These are phyloP conservation scores for Pandemis heparana DNA, from an alignment of 2,888 invertebrate species.

Conservation along the genomic window DNA sequence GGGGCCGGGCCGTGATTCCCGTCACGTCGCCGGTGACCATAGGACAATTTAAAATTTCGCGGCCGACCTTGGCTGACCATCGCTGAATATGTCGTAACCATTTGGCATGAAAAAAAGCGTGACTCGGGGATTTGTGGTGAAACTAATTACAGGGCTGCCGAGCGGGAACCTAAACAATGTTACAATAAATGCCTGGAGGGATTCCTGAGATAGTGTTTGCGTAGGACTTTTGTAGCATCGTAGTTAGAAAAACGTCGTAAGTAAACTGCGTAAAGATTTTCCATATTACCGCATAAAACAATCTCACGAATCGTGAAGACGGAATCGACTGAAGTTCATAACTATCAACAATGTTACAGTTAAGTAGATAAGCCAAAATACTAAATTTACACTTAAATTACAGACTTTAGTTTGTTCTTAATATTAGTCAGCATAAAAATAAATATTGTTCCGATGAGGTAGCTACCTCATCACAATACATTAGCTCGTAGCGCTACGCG, in stretches of 20 bases:
- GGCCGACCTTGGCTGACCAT: conserved; percentile 53
- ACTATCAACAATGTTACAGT: background rate
- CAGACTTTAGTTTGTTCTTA: no score
- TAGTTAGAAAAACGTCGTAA: background rate
- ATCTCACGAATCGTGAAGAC: background rate
- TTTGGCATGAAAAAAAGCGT: conserved; percentile 52
- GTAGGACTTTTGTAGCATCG: conserved; percentile 16
- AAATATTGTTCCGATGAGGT: background rate
- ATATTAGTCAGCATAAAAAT: background rate
- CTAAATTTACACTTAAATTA: no score
- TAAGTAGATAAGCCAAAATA: background rate
- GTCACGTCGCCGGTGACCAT: conserved; percentile 68
- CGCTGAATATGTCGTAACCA: conserved; percentile 47
- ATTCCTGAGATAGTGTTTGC: conserved; percentile 11
- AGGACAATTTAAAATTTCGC: conserved; percentile 68
- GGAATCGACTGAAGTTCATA: background rate
- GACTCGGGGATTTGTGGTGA: conserved; percentile 51
- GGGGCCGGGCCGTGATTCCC: conserved; percentile 62
- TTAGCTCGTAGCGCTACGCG: conserved; percentile 14
- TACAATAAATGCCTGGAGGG: conserved; percentile 16
- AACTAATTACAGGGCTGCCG: conserved; percentile 51
- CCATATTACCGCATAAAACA: background rate
- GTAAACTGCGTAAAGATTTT: background rate
- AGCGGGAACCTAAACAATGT: conserved; percentile 21
- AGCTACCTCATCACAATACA: no score